Percentiles rank a stretch among this genome's conserved stretches.
phyloP scores from a whole-genome alignment of 2,113 vertebrate species.

The Rhynchomys soricoides region DNA sequence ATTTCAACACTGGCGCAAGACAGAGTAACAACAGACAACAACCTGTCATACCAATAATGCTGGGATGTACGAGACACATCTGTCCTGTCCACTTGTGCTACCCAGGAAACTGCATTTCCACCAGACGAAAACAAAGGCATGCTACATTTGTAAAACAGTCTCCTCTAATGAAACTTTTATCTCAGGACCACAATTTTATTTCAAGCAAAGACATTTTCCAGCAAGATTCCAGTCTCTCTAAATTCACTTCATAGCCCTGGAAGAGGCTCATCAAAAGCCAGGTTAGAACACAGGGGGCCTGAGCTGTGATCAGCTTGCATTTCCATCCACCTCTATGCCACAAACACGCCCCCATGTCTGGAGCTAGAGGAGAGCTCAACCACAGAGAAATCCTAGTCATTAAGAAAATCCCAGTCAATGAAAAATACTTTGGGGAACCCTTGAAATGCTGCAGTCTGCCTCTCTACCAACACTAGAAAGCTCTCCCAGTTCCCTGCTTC shows the following conservation, averaged over 20 bases:
- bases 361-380: slow-evolving; percentile 1
- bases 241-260: background rate
- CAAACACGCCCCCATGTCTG: slow-evolving; percentile 27
- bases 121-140: background rate
- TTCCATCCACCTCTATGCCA: background rate
- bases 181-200: background rate
- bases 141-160: background rate
- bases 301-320: background rate
- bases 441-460: background rate
- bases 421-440: background rate
- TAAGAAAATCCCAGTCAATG: background rate
- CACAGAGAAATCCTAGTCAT: background rate
- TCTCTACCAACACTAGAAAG: background rate
- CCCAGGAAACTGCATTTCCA: background rate
- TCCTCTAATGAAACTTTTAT: slow-evolving; percentile 42
- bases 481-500: background rate
- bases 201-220: background rate
- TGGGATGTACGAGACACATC: background rate
- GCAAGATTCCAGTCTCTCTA: background rate
- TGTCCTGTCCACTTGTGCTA: background rate
- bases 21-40: background rate
- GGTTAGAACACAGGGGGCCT: background rate
- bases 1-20: background rate
- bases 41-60: background rate
- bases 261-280: background rate